Evolutionary conservation across 2,888 invertebrate genomes (phyloP), one percentile per base, ranked within the genome.

Genomic region (Drosophila paracracens): DNA sequence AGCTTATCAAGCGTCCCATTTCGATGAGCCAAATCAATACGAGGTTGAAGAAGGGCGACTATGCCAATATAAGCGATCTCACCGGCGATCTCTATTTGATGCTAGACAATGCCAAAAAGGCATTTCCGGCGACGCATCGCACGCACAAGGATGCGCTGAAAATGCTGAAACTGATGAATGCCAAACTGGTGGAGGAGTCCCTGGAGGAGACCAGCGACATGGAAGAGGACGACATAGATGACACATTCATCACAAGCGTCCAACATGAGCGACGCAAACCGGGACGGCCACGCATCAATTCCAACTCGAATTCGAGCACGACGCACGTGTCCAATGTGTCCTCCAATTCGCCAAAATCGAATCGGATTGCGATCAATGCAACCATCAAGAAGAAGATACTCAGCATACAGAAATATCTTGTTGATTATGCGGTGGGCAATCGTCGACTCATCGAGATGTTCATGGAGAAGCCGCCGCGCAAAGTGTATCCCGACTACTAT

Each of bases 71-170:
- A 1, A 96, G 96, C 35, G 98, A 98, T 92, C 96, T 99, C 50
- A 97, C 98, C 0, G 96, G 96, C 0, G 99, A 99, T 92, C 95
- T 99, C 94, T 98, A 98, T 91, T 95, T 98, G 57, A 98, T 99
- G 96, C 98, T 99, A 93, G 98, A 98, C 91, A 99, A 99, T 93
- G 99, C 99, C 16, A 97, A 97, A 92, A 96, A 96, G 88, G 98
- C 98, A 92, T 98, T 98, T 93, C 94, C 96, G 52, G 95, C 96
- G 57, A 96, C 96, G 48, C 97, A 97, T 50, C 95, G 96, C 83
- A 94, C 97, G 18, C 97, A 97, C 92, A 97, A 97, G 93, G 96
- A 97, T 92, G 98, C 98, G 54, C 96, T 96, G 0, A 96, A 96
- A 91, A 94, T 99, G 90, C 96, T 97, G 84, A 96, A 96, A 94